phyloP scores from a whole-genome alignment of 2,797 vertebrate genomes.

The Danionella dracula region DNA sequence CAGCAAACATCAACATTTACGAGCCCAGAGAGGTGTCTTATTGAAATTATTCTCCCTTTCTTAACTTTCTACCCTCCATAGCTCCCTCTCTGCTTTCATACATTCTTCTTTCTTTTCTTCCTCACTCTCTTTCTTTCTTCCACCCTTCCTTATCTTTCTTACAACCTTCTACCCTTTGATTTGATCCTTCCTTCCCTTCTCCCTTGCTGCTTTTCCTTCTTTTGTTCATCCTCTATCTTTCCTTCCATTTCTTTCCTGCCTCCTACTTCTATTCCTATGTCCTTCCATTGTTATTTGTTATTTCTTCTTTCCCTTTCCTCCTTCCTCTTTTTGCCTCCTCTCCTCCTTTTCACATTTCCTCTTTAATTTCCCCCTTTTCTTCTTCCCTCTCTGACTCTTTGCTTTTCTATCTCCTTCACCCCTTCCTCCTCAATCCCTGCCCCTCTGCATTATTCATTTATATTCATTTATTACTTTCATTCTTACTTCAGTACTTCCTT shows the following conservation, averaged over 20 bases:
- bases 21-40: too few relatives aligned
- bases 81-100: not conserved
- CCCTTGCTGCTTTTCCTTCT: not conserved
- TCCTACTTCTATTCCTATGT: not conserved
- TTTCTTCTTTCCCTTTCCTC: not conserved
- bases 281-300: not conserved
- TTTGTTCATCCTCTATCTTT: not conserved
- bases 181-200: not conserved
- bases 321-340: not conserved
- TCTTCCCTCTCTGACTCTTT: too few relatives aligned
- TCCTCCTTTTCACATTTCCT: not conserved
- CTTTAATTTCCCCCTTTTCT: not conserved
- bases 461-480: too few relatives aligned
- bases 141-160: not conserved
- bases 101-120: not conserved
- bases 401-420: too few relatives aligned
- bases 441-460: too few relatives aligned
- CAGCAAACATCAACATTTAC: not conserved
- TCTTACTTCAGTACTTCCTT: too few relatives aligned
- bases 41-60: too few relatives aligned
- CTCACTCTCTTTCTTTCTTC: not conserved
- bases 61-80: too few relatives aligned
- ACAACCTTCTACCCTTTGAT: not conserved
- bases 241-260: not conserved
- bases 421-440: too few relatives aligned